These are phyloP conservation scores for Nebria ingens DNA, from an alignment of 1,140 invertebrate genomes.

Conservation along the genomic window DNA sequence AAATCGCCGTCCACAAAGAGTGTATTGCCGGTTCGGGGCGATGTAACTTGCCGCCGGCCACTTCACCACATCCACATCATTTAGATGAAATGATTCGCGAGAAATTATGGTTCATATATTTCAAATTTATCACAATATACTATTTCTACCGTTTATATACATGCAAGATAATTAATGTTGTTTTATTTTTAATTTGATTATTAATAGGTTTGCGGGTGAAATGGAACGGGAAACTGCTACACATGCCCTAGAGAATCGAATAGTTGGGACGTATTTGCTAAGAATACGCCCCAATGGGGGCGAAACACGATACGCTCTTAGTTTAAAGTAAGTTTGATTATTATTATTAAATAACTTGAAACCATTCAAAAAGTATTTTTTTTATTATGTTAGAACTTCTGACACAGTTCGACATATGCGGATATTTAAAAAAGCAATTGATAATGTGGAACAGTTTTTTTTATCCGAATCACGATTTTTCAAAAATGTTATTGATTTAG, in stretches of 20 bases:
- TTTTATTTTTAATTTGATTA: background rate
- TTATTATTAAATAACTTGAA: background rate
- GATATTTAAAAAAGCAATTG: conserved; percentile 54
- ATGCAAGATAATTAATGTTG: background rate
- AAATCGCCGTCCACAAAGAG: conserved; percentile 61
- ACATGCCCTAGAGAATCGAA: conserved; percentile 56
- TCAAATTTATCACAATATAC: background rate
- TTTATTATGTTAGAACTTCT: conserved; percentile 45
- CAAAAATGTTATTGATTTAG: conserved; percentile 69
- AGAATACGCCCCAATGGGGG: conserved; percentile 57
- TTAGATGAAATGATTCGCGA: background rate
- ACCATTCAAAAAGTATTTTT: background rate
- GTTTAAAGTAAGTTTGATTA: conserved; percentile 72
- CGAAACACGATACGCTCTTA: conserved; percentile 72
- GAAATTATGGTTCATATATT: background rate
- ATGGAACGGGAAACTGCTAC: conserved; percentile 75
- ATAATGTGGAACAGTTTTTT: conserved; percentile 52
- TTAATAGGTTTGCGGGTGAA: conserved; percentile 61
- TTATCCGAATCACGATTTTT: conserved; percentile 81
- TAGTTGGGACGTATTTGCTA: conserved; percentile 77
- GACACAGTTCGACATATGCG: conserved; percentile 81
- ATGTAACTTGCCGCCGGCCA: conserved; percentile 49
- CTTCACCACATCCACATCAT: conserved; percentile 24
- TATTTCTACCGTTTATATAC: background rate
- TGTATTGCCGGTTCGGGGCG: conserved; percentile 64